These are phyloP conservation scores for Agonopterix subpropinquella DNA, from an alignment of 2,888 invertebrate genomes.

Conservation along the genomic window DNA sequence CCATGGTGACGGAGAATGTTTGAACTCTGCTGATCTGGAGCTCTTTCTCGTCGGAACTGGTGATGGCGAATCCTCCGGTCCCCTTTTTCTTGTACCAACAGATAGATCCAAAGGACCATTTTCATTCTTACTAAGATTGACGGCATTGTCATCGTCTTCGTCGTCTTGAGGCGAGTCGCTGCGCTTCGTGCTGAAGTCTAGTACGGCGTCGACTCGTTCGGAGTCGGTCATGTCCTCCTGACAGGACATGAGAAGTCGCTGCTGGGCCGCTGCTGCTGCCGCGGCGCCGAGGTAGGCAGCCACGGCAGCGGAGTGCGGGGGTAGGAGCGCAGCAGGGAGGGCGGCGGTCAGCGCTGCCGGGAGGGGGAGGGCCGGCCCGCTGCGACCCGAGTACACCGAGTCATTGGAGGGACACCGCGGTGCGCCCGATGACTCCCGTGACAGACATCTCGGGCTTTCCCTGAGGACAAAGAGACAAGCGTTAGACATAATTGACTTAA, in stretches of 20 bases:
- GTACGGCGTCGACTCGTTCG: conserved; percentile 78
- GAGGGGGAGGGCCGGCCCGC: conserved; percentile 64
- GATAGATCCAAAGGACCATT: conserved; percentile 88
- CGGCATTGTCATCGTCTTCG: conserved; percentile 79
- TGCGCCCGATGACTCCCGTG: conserved; percentile 85
- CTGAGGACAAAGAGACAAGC: conserved; percentile 75
- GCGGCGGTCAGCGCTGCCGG: conserved; percentile 79
- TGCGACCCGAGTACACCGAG: conserved; percentile 83
- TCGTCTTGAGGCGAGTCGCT: conserved; percentile 67
- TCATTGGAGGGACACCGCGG: conserved; percentile 86
- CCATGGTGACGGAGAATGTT: conserved; percentile 85
- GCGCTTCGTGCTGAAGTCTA: conserved; percentile 89
- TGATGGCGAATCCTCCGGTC: conserved; percentile 77
- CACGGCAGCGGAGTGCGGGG: conserved; percentile 88
- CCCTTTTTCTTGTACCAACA: conserved; percentile 83
- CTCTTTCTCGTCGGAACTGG: conserved; percentile 80
- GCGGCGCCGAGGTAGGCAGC: conserved; percentile 87
- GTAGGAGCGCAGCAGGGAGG: conserved; percentile 81
- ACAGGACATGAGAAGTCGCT: conserved; percentile 86
- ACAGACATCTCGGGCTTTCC: conserved; percentile 89
- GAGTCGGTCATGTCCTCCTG: conserved; percentile 80
- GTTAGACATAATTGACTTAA: conserved; percentile 29
- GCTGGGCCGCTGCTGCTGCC: conserved; percentile 83
- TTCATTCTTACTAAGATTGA: conserved; percentile 83
- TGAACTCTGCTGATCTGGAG: conserved; percentile 81